Conservation (phyloP, 2,113 vertebrate genomes). For the Nothobranchius kuhntae region DNA sequence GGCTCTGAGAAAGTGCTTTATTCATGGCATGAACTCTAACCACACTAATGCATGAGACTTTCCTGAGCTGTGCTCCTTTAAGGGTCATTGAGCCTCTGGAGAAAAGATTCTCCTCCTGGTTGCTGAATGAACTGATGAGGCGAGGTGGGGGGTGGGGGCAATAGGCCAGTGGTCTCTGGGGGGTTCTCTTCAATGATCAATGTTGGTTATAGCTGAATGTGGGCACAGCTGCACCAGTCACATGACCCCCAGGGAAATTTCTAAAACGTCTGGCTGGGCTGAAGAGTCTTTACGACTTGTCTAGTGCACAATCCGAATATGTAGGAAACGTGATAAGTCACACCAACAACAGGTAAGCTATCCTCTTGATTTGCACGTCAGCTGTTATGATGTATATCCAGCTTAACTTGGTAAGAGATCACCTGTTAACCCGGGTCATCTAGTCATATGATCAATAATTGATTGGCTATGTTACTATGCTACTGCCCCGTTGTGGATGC, state of each 20-base stretch:
- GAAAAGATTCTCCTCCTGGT: slow-evolving; percentile 5
- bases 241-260: slow-evolving; percentile 10
- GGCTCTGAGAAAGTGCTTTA: no score
- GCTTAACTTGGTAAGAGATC: background rate
- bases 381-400: background rate
- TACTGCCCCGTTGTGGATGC: slow-evolving; percentile 1
- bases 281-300: slow-evolving; percentile 3
- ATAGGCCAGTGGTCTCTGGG: slow-evolving; percentile 32
- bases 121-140: slow-evolving; percentile 33
- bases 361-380: background rate
- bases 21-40: background rate
- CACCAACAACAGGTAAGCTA: background rate
- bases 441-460: slow-evolving; percentile 25
- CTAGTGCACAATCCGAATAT: background rate
- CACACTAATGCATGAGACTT: background rate
- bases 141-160: background rate
- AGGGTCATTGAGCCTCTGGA: slow-evolving; percentile 24
- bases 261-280: background rate
- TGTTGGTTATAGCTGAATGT: slow-evolving; percentile 36
- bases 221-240: slow-evolving; percentile 27
- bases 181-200: slow-evolving; percentile 64
- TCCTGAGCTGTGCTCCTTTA: background rate
- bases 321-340: no score
- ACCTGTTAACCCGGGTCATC: no score
- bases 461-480: slow-evolving; percentile 18